A percentile compares a stretch with the other conserved stretches of the same genome.
Conservation (phyloP, 2,888 invertebrate species). For the Pedicia rivosa region DNA sequence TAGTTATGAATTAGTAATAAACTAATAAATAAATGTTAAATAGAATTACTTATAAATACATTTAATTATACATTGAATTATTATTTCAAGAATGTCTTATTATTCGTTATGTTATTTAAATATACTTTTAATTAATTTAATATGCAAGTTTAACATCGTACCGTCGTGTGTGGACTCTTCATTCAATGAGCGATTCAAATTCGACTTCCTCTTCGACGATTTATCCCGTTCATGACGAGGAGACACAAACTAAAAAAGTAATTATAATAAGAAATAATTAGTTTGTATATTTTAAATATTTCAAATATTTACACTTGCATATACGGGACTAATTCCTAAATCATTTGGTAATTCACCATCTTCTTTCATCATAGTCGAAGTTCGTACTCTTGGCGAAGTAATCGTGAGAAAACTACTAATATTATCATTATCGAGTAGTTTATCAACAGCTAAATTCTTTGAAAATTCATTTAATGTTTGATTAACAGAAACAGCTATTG, state of each 20-base stretch:
- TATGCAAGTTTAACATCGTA: no score
- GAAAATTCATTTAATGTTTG: conserved; percentile 25
- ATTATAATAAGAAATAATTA: conserved; percentile 1
- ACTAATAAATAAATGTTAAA: no score
- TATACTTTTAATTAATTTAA: no score
- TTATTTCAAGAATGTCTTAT: no score
- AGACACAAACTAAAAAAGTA: conserved; percentile 21
- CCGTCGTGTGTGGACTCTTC: conserved; percentile 29
- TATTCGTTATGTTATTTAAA: no score
- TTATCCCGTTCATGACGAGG: conserved; percentile 37
- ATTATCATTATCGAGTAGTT: not conserved
- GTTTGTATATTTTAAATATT: not conserved
- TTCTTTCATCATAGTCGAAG: conserved; percentile 20
- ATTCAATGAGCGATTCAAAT: conserved; percentile 40
- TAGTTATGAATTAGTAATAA: no score
- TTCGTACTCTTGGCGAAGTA: conserved; percentile 4
- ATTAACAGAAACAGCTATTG: conserved; percentile 22
- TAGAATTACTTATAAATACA: no score
- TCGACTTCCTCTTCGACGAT: conserved; percentile 46
- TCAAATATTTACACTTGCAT: conserved; percentile 1
- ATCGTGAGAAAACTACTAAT: not conserved
- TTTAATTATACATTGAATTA: no score
- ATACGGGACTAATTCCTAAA: conserved; percentile 18
- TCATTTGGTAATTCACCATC: conserved; percentile 5
- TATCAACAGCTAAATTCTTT: conserved; percentile 11